Base-by-base conservation (phyloP, 2,797 vertebrate genomes). In the Dendrocincla tyrannina region DNA sequence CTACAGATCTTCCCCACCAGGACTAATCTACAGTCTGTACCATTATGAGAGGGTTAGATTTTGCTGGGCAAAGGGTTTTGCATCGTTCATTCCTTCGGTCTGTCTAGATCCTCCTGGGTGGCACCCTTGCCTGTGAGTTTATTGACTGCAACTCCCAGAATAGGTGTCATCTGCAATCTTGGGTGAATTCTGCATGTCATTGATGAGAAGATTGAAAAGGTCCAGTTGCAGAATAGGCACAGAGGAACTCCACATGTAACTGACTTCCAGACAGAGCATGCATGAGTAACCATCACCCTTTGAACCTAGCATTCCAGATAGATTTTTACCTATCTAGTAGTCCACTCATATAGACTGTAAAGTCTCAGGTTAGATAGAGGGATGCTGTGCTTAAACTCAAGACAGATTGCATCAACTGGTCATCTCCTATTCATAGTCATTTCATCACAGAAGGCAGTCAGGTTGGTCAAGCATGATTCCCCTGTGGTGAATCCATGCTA, bases 161-260 rank as follows among this genome's bases (percentile, higher is more conserved):
- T 41, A n/a, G 30, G 6, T 37, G 39, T 41, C 22, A n/a, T 77
- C n/a, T 86, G 30, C 23, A n/a, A 0, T 73, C 33, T 68, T 35
- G 2, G 19, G 14, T 62, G 30, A 62, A 63, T 82, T 78, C 37
- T 68, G 37, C 0, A 0, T 56, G 72, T 77, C 33, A 15, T 2
- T 50, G 47, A 25, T 49, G 42, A 89, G 85, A 80, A 64, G 44
- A 52, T 20, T 53, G 17, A 24, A 81, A 41, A 69, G 19, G 14
- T 53, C 32, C 11, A 3, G 18, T 53, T 0, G 0, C 41, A 49
- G 58, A 53, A 44, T 7, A 70, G 41, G 20, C 6, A 4, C 15
- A 30, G 66, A 64, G 73, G 15, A 47, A 22, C 33, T 63, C 39
- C 37, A 32, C 22, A 3, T 32, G 25, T 22, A 64, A 55, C 39